phyloP scores from a whole-genome alignment of 1,140 invertebrate genomes.

The Halotydeus destructor region DNA sequence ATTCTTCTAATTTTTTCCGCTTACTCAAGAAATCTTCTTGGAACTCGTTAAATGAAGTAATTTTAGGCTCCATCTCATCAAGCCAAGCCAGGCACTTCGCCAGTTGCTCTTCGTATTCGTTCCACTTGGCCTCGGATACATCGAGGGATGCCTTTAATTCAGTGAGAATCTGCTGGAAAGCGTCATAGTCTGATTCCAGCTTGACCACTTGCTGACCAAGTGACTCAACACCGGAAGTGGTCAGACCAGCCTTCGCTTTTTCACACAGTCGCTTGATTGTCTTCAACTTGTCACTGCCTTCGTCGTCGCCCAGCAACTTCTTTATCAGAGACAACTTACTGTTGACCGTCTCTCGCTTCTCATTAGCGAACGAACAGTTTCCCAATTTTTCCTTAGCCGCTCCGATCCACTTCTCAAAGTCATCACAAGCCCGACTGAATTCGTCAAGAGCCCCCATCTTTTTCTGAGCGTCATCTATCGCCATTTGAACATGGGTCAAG shows the following conservation, averaged over 20 bases:
- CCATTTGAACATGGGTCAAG: not conserved
- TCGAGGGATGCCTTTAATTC: slow-evolving; percentile 63
- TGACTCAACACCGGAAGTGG: slow-evolving; percentile 54
- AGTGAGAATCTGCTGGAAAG: slow-evolving; percentile 29
- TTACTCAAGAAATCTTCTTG: slow-evolving; percentile 73
- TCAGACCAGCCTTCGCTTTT: slow-evolving; percentile 52
- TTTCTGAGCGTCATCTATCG: slow-evolving; percentile 20
- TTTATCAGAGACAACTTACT: slow-evolving; percentile 64
- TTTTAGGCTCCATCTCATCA: slow-evolving; percentile 56
- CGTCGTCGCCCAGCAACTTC: slow-evolving; percentile 40
- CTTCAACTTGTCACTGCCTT: slow-evolving; percentile 50
- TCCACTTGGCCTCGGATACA: slow-evolving; percentile 77
- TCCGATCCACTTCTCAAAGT: slow-evolving; percentile 75
- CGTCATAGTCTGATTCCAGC: slow-evolving; percentile 43
- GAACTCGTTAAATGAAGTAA: slow-evolving; percentile 72
- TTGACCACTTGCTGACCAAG: slow-evolving; percentile 75
- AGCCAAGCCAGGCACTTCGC: slow-evolving; percentile 70
- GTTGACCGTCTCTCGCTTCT: slow-evolving; percentile 68
- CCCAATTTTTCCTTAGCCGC: slow-evolving; percentile 67
- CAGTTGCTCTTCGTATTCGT: slow-evolving; percentile 82
- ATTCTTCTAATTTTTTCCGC: slow-evolving; percentile 64
- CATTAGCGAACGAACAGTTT: slow-evolving; percentile 78
- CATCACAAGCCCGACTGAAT: slow-evolving; percentile 58
- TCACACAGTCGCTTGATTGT: slow-evolving; percentile 56
- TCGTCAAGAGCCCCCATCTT: slow-evolving; percentile 61